Evolutionary conservation across 2,113 vertebrate genomes (phyloP).

Genomic region (Phainopepla nitens): DNA sequence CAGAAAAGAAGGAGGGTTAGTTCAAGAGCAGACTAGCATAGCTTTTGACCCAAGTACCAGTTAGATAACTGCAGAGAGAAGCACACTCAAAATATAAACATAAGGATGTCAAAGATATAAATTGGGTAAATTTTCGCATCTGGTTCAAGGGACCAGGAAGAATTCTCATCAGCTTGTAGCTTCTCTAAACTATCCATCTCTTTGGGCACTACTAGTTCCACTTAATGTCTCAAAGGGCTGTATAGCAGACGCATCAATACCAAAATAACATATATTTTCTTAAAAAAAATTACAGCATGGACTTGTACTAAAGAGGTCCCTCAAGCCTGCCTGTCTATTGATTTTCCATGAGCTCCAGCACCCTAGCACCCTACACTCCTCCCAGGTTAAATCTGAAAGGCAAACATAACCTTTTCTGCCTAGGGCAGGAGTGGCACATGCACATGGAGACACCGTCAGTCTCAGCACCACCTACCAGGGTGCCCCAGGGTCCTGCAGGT

Average conservation of each 20-base stretch:
- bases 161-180: not conserved
- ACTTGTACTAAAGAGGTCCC: not conserved
- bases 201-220: not conserved
- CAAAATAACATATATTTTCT: not conserved
- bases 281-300: not conserved
- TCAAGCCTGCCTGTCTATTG: not conserved
- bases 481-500: not conserved
- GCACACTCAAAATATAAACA: not conserved
- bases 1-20: not conserved
- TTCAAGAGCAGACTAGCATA: not conserved
- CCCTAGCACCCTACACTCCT: not conserved
- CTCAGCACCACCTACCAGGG: not conserved
- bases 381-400: not conserved
- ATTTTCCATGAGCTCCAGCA: not conserved
- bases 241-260: not conserved
- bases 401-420: not conserved
- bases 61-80: not conserved
- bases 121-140: not conserved
- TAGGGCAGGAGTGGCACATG: not conserved
- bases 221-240: not conserved
- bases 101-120: not conserved
- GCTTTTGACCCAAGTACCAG: not conserved
- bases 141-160: not conserved
- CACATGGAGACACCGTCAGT: fast-evolving
- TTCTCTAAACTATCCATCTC: not conserved